These are phyloP conservation scores for Drosophila falleni DNA, from an alignment of 2,888 invertebrate species.

Conservation along the genomic window DNA sequence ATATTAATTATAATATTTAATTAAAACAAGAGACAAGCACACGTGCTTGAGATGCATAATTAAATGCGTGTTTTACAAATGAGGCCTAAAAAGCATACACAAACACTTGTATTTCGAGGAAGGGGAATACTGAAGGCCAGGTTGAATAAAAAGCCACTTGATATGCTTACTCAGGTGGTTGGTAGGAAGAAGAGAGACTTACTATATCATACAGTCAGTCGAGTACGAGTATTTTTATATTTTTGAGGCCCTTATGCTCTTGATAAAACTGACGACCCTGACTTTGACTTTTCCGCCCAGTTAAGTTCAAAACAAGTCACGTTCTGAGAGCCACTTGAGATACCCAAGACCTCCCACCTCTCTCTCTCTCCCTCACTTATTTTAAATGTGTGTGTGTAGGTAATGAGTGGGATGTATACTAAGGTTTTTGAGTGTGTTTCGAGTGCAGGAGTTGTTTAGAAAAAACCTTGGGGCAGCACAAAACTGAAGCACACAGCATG, in stretches of 20 bases:
- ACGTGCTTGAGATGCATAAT: constrained; percentile 55
- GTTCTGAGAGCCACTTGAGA: constrained; percentile 57
- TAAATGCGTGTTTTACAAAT: constrained; percentile 20
- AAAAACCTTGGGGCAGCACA: constrained; percentile 58
- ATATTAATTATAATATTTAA: constrained; percentile 75
- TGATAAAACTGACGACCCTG: constrained; percentile 59
- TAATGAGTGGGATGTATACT: constrained; percentile 17
- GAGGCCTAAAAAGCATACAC: constrained; percentile 5
- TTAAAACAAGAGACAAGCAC: constrained; percentile 39
- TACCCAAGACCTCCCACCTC: constrained; percentile 21
- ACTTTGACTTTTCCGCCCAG: constrained; percentile 67
- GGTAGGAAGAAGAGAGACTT: constrained; percentile 9
- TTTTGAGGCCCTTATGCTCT: constrained; percentile 19
- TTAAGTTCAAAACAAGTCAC: constrained; percentile 59
- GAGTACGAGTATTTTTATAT: constrained; percentile 25
- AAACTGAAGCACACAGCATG: background rate
- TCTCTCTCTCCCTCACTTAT: constrained; percentile 15
- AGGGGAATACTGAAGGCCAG: constrained; percentile 23
- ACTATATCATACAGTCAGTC: constrained; percentile 16
- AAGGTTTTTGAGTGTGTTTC: constrained; percentile 31
- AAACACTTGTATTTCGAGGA: constrained; percentile 7
- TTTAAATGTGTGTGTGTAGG: constrained; percentile 35
- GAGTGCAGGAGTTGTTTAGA: constrained; percentile 47
- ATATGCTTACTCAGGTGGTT: constrained; percentile 29
- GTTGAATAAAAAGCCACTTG: constrained; percentile 46